Conservation (phyloP, 1,140 invertebrate genomes). For the Drosophila parabipectinata region DNA sequence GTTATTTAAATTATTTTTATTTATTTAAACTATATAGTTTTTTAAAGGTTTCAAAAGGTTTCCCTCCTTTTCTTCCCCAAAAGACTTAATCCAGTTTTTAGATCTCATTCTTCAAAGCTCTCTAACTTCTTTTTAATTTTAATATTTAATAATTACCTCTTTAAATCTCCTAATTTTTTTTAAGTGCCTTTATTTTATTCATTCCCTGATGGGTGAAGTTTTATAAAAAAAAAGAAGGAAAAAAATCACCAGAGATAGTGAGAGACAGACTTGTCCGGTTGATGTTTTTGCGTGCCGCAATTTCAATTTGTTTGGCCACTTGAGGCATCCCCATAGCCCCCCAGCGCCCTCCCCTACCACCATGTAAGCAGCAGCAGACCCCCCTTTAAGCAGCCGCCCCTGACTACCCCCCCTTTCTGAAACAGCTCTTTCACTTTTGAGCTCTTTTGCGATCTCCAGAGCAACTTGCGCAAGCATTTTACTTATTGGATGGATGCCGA, state of each 20-base stretch:
- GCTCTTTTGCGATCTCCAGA: conserved; percentile 42
- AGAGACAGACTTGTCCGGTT: conserved; percentile 41
- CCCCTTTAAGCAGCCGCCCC: neutral
- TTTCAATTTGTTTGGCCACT: conserved; percentile 77
- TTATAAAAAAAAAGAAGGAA: neutral
- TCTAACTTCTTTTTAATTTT: no score
- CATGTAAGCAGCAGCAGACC: no score
- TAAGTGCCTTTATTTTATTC: neutral
- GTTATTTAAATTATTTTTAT: no score
- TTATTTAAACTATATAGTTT: no score
- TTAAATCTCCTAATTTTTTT: neutral
- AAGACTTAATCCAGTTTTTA: no score
- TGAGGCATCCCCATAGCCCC: conserved; percentile 26
- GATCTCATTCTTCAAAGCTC: no score
- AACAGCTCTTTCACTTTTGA: conserved; percentile 69
- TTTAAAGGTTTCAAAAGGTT: no score
- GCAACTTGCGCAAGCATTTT: conserved; percentile 77
- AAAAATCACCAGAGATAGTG: neutral
- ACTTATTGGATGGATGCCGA: conserved; percentile 66
- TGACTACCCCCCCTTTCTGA: conserved; percentile 1
- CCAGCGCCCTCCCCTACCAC: no score
- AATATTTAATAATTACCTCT: neutral
- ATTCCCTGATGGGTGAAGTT: conserved; percentile 2
- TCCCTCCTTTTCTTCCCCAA: no score
- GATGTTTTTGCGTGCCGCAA: conserved; percentile 78